These are phyloP conservation scores for Chymomyza amoena DNA, from an alignment of 2,888 invertebrate species.

Conservation along the genomic window DNA sequence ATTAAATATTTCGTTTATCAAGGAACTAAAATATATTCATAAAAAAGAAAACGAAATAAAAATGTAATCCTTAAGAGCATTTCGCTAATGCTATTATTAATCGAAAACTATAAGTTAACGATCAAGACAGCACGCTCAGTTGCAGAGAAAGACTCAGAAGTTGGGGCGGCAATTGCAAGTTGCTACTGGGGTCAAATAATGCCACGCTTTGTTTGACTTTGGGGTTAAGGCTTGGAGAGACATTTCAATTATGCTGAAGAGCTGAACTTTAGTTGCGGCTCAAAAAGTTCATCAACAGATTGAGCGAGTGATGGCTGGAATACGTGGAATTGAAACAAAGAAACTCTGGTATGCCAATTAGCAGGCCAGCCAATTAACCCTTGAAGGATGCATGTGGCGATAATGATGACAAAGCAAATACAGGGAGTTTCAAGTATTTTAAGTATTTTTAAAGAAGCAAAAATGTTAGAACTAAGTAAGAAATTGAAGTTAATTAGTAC, in stretches of 20 bases:
- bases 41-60: too few relatives aligned
- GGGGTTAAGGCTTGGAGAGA: background rate
- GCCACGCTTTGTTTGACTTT: slow-evolving; percentile 4
- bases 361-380: background rate
- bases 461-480: too few relatives aligned
- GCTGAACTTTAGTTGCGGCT: background rate
- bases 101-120: background rate
- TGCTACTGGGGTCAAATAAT: background rate
- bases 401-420: background rate
- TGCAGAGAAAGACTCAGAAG: background rate
- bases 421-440: too few relatives aligned
- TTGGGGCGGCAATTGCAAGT: background rate
- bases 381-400: background rate
- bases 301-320: background rate
- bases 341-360: background rate
- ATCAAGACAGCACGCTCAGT: background rate
- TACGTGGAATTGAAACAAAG: background rate
- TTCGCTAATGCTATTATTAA: too few relatives aligned
- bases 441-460: too few relatives aligned
- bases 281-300: background rate
- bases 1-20: too few relatives aligned
- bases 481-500: too few relatives aligned
- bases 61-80: too few relatives aligned
- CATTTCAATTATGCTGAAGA: background rate
- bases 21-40: too few relatives aligned